phyloP scores from a whole-genome alignment of 2,113 vertebrate species.

The Petaurus breviceps region DNA sequence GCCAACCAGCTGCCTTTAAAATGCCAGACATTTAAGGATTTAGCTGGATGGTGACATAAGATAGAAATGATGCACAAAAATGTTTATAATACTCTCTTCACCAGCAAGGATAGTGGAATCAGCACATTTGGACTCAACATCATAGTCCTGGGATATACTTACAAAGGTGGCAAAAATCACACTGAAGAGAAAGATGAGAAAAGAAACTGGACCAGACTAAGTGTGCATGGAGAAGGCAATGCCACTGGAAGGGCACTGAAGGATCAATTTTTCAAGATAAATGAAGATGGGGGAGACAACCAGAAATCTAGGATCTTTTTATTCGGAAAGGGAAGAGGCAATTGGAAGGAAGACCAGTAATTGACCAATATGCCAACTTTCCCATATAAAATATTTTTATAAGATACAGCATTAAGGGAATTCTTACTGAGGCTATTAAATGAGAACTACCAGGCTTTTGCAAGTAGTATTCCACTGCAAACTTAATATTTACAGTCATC shows the following conservation, averaged over 20 bases:
- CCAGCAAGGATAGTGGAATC: neutral
- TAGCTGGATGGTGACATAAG: neutral
- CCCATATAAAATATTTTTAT: neutral
- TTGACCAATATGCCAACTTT: neutral
- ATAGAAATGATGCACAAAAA: neutral
- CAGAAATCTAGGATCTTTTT: neutral
- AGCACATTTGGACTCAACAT: neutral
- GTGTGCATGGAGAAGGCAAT: neutral
- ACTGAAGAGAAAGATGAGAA: neutral
- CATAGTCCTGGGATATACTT: neutral
- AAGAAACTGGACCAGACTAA: neutral
- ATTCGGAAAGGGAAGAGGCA: neutral
- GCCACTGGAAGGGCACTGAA: neutral
- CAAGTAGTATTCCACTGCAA: neutral
- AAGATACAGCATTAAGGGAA: neutral
- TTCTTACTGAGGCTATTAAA: neutral
- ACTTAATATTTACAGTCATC: neutral
- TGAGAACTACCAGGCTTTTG: neutral
- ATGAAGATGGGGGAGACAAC: neutral
- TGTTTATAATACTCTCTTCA: neutral
- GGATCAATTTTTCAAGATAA: neutral
- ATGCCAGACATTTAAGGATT: neutral
- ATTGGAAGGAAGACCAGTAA: neutral
- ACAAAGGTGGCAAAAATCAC: neutral
- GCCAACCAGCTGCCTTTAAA: neutral